These are phyloP conservation scores for Stramonita haemastoma DNA, from an alignment of 2,888 invertebrate species.

Conservation along the genomic window DNA sequence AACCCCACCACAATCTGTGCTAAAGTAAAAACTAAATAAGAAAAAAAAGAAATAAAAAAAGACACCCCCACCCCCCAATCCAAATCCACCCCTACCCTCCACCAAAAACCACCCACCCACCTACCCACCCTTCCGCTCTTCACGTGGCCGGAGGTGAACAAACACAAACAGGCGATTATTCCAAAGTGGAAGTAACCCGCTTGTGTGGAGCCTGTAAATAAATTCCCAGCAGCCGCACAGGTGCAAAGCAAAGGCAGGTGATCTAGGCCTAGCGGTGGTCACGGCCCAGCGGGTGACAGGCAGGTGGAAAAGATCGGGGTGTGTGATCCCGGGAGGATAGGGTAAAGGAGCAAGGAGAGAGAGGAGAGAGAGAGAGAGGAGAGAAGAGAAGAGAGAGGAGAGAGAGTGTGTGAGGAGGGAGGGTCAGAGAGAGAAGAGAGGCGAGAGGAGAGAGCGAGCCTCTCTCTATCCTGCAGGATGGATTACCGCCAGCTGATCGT, in stretches of 20 bases:
- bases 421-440: neutral
- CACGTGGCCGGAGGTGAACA: neutral
- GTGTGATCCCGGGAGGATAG: neutral
- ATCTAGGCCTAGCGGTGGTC: conserved; percentile 28
- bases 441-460: neutral
- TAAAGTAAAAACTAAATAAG: too few species aligned
- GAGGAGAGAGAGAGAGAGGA: neutral
- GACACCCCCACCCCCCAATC: too few species aligned
- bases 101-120: too few species aligned
- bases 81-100: too few species aligned
- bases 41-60: too few species aligned
- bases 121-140: too few species aligned
- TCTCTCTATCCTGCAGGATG: too few species aligned
- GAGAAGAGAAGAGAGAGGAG: neutral
- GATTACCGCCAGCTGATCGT: conserved; percentile 38
- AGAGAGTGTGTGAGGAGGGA: neutral
- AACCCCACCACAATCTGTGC: too few species aligned
- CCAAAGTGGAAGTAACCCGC: conserved; percentile 18
- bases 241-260: conserved; percentile 9
- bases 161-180: neutral
- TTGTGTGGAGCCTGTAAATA: conserved; percentile 8
- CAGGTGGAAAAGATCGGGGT: conserved; percentile 28
- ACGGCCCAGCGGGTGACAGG: conserved; percentile 1
- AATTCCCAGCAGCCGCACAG: neutral
- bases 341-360: neutral